These are phyloP conservation scores for Lindbergichthys nudifrons DNA, from an alignment of 2,797 vertebrate species.

Conservation along the genomic window DNA sequence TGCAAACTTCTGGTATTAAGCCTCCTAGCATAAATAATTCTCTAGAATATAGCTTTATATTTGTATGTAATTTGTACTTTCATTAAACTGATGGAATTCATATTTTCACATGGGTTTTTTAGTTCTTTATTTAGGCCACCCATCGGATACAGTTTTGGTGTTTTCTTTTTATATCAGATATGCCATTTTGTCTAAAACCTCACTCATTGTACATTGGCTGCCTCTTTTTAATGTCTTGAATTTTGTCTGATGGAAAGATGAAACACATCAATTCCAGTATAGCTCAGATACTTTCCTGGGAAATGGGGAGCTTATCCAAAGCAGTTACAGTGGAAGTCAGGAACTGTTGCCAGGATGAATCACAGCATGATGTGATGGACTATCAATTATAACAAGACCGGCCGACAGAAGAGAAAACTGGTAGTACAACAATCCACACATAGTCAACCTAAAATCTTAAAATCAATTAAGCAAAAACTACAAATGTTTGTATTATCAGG, in stretches of 20 bases:
- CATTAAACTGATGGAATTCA: too few relatives aligned
- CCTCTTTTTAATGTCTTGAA: background rate
- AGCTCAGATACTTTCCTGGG: constrained; percentile 30
- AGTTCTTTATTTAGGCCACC: background rate
- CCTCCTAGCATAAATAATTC: background rate
- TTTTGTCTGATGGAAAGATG: constrained; percentile 10
- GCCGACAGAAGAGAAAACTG: too few relatives aligned
- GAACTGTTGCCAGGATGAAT: background rate
- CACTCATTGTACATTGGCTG: background rate
- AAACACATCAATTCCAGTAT: constrained; percentile 16
- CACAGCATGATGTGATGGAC: background rate
- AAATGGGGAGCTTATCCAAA: constrained; percentile 3
- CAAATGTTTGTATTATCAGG: too few relatives aligned
- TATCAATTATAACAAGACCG: background rate
- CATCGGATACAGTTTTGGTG: background rate
- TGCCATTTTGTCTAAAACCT: background rate
- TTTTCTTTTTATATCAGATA: background rate
- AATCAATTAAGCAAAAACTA: too few relatives aligned
- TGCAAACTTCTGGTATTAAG: too few relatives aligned
- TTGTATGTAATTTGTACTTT: too few relatives aligned
- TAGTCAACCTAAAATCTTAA: too few relatives aligned
- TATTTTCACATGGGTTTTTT: background rate
- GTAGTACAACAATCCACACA: too few relatives aligned
- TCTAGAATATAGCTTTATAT: background rate
- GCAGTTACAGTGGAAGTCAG: constrained; percentile 4